These are phyloP conservation scores for Drosophila diplacantha DNA, from an alignment of 2,888 invertebrate genomes.

Conservation along the genomic window DNA sequence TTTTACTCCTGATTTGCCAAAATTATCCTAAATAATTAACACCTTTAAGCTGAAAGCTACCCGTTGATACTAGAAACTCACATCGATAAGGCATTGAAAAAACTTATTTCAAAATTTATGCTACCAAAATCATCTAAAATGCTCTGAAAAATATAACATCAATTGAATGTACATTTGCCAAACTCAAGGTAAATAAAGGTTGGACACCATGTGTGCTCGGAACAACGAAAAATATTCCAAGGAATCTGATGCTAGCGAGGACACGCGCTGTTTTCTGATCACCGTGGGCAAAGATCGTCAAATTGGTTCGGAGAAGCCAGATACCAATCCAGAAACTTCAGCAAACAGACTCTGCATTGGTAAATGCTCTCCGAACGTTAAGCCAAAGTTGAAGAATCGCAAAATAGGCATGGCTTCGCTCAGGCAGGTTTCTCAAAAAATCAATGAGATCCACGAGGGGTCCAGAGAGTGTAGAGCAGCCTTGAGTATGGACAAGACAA, in stretches of 20 bases:
- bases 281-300: constrained; percentile 41
- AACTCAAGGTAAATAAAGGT: background rate
- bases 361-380: background rate
- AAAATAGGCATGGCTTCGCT: constrained; percentile 38
- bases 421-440: constrained; percentile 17
- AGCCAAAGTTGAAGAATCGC: constrained; percentile 13
- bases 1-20: background rate
- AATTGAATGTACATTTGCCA: background rate
- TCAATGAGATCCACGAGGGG: background rate
- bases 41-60: no score
- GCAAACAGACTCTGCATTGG: background rate
- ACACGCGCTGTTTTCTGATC: constrained; percentile 43
- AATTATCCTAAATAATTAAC: background rate
- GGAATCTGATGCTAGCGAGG: background rate
- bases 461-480: background rate
- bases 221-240: background rate
- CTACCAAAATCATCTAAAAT: constrained; percentile 17
- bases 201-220: constrained; percentile 6
- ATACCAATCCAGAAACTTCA: background rate
- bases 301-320: constrained; percentile 19
- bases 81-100: background rate
- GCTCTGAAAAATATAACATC: background rate
- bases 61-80: background rate
- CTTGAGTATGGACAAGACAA: constrained; percentile 7
- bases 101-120: background rate